Percentiles rank a stretch among this genome's conserved stretches.
Evolutionary conservation across 2,888 invertebrate genomes (phyloP).

Genomic region (Dermolepida albohirtum): DNA sequence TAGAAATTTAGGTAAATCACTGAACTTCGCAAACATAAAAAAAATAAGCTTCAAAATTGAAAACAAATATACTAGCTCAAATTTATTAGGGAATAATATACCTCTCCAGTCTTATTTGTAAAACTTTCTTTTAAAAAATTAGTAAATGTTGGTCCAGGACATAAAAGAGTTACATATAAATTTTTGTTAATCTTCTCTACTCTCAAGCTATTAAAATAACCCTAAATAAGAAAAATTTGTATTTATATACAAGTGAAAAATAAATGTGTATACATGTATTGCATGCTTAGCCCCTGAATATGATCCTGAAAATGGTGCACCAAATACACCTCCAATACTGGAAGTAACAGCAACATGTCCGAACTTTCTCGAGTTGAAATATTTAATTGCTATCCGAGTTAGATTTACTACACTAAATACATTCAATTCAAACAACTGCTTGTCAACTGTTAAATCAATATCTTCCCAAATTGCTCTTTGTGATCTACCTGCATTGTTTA

Average conservation of each 20-base stretch:
- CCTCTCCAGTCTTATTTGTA: conserved; percentile 73
- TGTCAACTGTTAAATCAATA: conserved; percentile 78
- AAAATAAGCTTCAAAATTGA: too few relatives aligned
- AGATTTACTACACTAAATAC: conserved; percentile 79
- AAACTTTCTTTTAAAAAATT: conserved; percentile 76
- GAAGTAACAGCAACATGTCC: conserved; percentile 83
- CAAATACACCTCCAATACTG: conserved; percentile 78
- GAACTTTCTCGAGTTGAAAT: conserved; percentile 70
- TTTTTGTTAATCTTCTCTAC: conserved; percentile 70
- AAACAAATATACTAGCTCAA: not conserved
- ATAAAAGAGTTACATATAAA: conserved; percentile 75
- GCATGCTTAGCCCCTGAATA: conserved; percentile 84
- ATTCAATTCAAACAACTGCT: conserved; percentile 80
- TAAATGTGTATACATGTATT: conserved; percentile 72
- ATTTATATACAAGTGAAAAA: conserved; percentile 10
- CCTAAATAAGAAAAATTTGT: conserved; percentile 66
- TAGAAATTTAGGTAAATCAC: too few relatives aligned
- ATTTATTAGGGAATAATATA: conserved; percentile 53
- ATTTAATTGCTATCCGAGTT: conserved; percentile 75
- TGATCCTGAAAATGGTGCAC: conserved; percentile 75
- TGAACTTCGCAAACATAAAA: too few relatives aligned
- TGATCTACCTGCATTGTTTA: conserved; percentile 86
- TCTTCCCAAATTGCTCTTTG: conserved; percentile 81
- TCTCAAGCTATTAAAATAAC: conserved; percentile 76
- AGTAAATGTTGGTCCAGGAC: conserved; percentile 83